Evolutionary conservation across 1,140 invertebrate species (phyloP).

Genomic region (Hyles vespertilio): DNA sequence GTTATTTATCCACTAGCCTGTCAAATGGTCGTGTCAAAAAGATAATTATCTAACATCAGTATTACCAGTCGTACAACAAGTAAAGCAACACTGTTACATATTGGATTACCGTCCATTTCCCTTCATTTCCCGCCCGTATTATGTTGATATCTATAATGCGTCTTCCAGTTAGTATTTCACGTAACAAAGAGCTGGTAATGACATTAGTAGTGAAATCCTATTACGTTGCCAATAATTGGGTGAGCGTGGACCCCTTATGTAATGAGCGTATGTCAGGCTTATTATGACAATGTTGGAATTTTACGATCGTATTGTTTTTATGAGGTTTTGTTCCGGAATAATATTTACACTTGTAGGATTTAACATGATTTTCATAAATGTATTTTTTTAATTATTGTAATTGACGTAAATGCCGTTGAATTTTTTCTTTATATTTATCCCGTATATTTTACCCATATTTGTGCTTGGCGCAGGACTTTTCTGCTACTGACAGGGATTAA

Average conservation of each 20-base stretch:
- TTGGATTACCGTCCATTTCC: no score
- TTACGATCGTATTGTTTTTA: background rate
- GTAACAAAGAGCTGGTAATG: slow-evolving; percentile 28
- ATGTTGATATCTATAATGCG: no score
- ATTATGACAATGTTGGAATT: background rate
- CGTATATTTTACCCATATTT: no score
- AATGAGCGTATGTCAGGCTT: slow-evolving; percentile 2
- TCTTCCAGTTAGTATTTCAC: slow-evolving; percentile 4
- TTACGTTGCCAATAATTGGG: slow-evolving; percentile 36
- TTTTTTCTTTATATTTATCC: no score
- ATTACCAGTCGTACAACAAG: background rate
- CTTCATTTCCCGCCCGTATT: no score
- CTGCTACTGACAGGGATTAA: no score
- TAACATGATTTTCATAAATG: no score
- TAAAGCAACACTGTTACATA: background rate
- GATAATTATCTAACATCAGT: background rate
- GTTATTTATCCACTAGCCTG: no score
- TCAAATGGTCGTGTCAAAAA: no score
- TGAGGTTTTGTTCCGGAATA: background rate
- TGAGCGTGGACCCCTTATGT: slow-evolving; percentile 22
- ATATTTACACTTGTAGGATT: background rate
- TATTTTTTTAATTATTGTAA: no score
- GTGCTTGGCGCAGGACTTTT: no score
- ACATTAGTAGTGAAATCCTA: slow-evolving; percentile 34
- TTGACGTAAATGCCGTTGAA: no score